Evolutionary conservation across 2,888 invertebrate genomes (phyloP), one percentile per base, ranked within the genome.

Genomic region (Lymantria dispar): DNA sequence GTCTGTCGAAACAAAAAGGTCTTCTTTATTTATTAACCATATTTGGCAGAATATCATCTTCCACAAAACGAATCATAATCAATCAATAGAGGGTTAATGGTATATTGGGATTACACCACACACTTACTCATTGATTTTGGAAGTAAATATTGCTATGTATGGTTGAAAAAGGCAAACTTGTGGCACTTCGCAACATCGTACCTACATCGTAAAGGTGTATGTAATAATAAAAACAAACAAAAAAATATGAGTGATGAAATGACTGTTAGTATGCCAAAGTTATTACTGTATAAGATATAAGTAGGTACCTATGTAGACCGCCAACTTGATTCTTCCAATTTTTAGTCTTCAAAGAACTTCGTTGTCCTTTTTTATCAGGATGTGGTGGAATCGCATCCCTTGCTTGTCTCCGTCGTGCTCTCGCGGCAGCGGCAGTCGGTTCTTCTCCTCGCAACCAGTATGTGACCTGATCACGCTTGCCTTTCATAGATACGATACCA

Each of bases 361-460:
- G 67, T 47, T 84, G 87, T 0, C 85, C 83, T 8, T 80, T 67
- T 45, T 69, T 73, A 45, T 82, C 84, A 0, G 56, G 52, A 47
- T 75, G 63, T 48, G 63, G 84, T 85, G 87, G 91, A 22, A 93
- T 76, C 14, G 93, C 76, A n/a, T 11, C 85, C 81, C 54, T 92
- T 71, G 45, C 93, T 74, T 64, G 88, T 75, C 60, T 91, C 0
- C 83, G 36, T 85, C 52, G 90, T 90, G 42, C 95, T 87, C 51
- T 89, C 78, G 45, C 92, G 5, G 74, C 88, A 29, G 94, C 92
- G 41, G 93, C 92, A 7, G 86, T 82, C 0, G 93, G 88, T 51
- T 96, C 95, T 76, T 97, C 96, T 0, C 96, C 96, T 7, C 94
- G 83, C 38, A 97, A 83, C 96, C 97, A 97, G 80, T 95, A 97